These are phyloP conservation scores for Peromyscus polionotus DNA, from an alignment of 2,113 vertebrate genomes.

Conservation along the genomic window DNA sequence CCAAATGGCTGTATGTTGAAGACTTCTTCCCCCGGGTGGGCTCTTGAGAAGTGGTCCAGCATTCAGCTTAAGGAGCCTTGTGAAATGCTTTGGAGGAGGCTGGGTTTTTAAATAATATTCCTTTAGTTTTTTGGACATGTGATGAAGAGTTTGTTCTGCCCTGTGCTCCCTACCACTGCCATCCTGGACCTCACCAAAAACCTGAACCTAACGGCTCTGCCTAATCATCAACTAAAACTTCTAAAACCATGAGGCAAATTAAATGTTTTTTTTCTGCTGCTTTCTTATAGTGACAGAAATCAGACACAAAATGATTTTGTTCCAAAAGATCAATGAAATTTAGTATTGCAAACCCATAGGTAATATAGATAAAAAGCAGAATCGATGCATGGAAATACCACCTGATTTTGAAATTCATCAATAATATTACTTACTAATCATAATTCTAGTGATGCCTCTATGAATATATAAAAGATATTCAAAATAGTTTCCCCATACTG, in stretches of 20 bases:
- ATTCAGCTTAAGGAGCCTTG: not conserved
- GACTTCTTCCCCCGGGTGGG: not conserved
- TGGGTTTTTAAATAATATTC: not conserved
- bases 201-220: not conserved
- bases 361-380: not conserved
- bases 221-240: not conserved
- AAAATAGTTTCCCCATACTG: not conserved
- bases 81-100: too few relatives aligned
- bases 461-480: not conserved
- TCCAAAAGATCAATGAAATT: not conserved
- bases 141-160: not conserved
- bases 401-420: slow-evolving; percentile 1
- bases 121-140: not conserved
- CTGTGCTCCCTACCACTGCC: not conserved
- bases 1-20: not conserved
- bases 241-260: not conserved
- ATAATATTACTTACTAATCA: not conserved
- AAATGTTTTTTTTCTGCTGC: not conserved
- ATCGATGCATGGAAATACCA: not conserved
- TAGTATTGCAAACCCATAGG: not conserved
- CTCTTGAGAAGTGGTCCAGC: not conserved
- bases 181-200: not conserved
- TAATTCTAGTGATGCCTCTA: not conserved
- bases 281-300: not conserved
- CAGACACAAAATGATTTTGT: slow-evolving; percentile 15